These are phyloP conservation scores for Novumbra hubbsi DNA, from an alignment of 2,797 vertebrate species.

Conservation along the genomic window DNA sequence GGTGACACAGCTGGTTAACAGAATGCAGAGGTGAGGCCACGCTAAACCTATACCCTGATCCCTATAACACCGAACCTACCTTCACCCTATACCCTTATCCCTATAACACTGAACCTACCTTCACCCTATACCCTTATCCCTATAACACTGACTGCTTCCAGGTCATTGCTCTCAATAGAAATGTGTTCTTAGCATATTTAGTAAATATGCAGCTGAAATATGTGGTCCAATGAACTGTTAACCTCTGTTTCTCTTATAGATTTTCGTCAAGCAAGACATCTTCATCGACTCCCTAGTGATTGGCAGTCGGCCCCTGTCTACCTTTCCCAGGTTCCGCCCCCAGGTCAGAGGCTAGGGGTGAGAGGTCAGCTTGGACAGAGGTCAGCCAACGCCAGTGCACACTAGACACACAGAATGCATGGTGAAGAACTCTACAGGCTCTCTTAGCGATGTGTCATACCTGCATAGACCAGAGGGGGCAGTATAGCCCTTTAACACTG, in stretches of 20 bases:
- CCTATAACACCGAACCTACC: too few relatives aligned
- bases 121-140: too few relatives aligned
- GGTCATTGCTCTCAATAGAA: too few relatives aligned
- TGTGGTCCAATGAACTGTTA: too few relatives aligned
- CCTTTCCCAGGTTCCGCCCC: constrained; percentile 47
- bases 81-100: too few relatives aligned
- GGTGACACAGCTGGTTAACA: constrained; percentile 89
- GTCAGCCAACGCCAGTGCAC: background rate
- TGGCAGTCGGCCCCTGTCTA: constrained; percentile 47
- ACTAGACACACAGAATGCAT: background rate
- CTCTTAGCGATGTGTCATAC: background rate
- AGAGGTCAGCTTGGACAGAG: constrained; percentile 31
- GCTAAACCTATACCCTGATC: too few relatives aligned
- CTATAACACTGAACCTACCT: too few relatives aligned
- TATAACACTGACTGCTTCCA: too few relatives aligned
- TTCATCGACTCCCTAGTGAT: constrained; percentile 81
- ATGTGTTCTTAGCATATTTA: too few relatives aligned
- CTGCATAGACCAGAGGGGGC: background rate
- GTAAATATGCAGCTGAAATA: too few relatives aligned
- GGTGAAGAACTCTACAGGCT: background rate
- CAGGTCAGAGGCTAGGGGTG: constrained; percentile 56
- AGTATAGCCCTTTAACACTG: constrained; percentile 1
- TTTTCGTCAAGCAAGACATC: constrained; percentile 86
- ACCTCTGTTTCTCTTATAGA: constrained; percentile 58
- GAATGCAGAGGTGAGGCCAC: constrained; percentile 86